Evolutionary conservation across 2,888 invertebrate species (phyloP), one percentile per base, ranked within the genome.

Genomic region (Gasteruption jaculator): DNA sequence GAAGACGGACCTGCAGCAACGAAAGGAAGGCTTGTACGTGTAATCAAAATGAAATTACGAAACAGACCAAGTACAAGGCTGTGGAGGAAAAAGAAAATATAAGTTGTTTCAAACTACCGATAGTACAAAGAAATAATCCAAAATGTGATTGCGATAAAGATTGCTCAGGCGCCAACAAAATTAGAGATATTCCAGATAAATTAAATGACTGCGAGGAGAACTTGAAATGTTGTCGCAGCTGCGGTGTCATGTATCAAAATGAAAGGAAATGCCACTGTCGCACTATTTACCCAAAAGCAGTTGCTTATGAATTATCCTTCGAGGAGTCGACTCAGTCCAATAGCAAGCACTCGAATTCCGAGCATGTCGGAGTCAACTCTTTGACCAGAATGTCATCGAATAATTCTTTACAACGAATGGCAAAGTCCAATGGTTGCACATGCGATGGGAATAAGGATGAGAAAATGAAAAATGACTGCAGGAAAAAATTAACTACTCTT

Each of bases 271-370:
- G 65, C 34, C 50, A 36, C 12, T 68, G 67, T 38, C 39, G 35
- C 15, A 49, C 60, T 36, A 55, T 49, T 33, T 67, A 65, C 47
- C 67, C 68, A 4, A 72, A 72, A 48, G 59, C 72, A 1, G 68
- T 74, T 12, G 74, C 74, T 8, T 75, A 74, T 39, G 71, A 73
- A 37, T 50, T 75, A 25, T 72, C 71, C 8, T 71, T 74, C 41
- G 54, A 52, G 41, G 41, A 54, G 6, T 53, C 54, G 30, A 41
- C 49, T n/a, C 46, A 49, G 39, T 43, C 34, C 21, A 45, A 40
- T 15, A 20, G 27, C 11, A 48, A 49, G n/a, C 35, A 29, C 2
- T 36, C 39, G n/a, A 45, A 41, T 22, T 39, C 19, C 27, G 35
- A 31, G 19, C 41, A 26, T 16, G 36, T 35, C 7, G 41, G 39